Evolutionary conservation across 2,113 vertebrate species (phyloP).

Genomic region (Tonatia bakeri): DNA sequence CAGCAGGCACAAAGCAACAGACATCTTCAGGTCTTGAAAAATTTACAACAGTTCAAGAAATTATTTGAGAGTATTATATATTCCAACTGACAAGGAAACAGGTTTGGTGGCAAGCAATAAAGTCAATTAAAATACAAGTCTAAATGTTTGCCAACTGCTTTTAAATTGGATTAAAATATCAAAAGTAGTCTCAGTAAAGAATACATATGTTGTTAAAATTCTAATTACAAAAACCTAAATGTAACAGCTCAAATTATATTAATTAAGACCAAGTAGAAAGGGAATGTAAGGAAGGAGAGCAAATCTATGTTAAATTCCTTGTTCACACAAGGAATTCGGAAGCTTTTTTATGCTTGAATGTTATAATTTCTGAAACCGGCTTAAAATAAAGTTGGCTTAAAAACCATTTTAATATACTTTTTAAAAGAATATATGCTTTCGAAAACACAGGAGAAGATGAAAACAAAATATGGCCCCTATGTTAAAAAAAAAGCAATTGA

Average conservation of each 20-base stretch:
- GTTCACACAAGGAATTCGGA: neutral
- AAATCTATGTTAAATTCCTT: neutral
- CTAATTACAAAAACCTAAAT: neutral
- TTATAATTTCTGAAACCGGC: neutral
- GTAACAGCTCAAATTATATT: neutral
- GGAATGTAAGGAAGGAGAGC: accelerated
- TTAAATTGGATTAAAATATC: constrained; percentile 35
- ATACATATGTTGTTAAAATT: constrained; percentile 9
- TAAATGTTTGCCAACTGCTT: neutral
- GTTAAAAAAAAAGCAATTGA: neutral
- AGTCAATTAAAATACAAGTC: constrained; percentile 28
- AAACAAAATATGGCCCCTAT: neutral
- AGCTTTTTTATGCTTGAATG: neutral
- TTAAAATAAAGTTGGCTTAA: constrained; percentile 12
- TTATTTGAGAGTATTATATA: constrained; percentile 11
- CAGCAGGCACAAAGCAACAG: neutral
- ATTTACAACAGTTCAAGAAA: neutral
- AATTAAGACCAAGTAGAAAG: neutral
- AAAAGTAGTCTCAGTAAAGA: neutral
- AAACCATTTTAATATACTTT: neutral
- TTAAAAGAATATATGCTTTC: neutral
- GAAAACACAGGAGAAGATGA: constrained; percentile 1
- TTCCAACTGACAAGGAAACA: neutral
- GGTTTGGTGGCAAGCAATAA: neutral
- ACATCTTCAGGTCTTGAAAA: constrained; percentile 24